Conservation (phyloP, 1,140 invertebrate genomes). For the Trichonephila clavipes region DNA sequence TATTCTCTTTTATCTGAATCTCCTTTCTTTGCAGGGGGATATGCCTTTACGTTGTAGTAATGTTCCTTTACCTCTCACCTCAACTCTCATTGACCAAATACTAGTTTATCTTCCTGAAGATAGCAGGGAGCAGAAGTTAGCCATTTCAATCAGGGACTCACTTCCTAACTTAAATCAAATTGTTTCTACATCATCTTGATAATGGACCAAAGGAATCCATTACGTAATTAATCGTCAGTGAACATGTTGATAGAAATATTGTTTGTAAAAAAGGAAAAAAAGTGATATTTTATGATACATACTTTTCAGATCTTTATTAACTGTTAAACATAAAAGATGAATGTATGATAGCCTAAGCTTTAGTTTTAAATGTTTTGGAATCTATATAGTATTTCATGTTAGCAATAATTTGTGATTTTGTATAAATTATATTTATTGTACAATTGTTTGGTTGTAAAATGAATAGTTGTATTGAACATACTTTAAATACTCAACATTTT, state of each 20-base stretch:
- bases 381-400: too few species aligned
- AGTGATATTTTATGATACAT: background rate
- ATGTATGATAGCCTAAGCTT: too few species aligned
- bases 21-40: slow-evolving; percentile 55
- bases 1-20: background rate
- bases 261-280: background rate
- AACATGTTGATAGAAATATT: background rate
- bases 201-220: background rate
- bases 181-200: slow-evolving; percentile 33
- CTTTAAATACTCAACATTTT: too few species aligned
- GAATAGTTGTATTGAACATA: too few species aligned
- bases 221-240: background rate
- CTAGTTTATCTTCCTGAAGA: slow-evolving; percentile 53
- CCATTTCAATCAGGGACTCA: slow-evolving; percentile 36
- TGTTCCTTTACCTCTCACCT: slow-evolving; percentile 47
- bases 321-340: background rate
- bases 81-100: slow-evolving; percentile 53
- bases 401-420: too few species aligned
- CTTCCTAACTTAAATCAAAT: slow-evolving; percentile 24
- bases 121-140: slow-evolving; percentile 46
- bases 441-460: too few species aligned
- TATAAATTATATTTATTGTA: too few species aligned
- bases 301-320: background rate
- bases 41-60: slow-evolving; percentile 60
- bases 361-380: too few species aligned